Percentiles rank a stretch among this genome's conserved stretches.
phyloP scores from a whole-genome alignment of 2,797 vertebrate species.

The Chrosomus eos region DNA sequence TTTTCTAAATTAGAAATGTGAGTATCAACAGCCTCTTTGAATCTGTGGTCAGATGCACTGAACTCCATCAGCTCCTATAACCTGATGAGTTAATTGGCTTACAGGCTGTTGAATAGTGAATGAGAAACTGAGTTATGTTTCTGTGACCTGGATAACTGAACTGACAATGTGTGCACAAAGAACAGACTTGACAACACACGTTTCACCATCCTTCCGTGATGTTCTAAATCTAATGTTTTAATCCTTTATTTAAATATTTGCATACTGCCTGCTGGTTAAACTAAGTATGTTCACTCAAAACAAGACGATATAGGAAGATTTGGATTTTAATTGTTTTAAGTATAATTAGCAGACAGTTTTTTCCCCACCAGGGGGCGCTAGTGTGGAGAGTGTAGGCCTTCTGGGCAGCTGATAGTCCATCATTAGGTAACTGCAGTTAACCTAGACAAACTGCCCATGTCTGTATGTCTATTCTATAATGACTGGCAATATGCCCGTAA shows the following conservation, averaged over 20 bases:
- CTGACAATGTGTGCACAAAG: neutral
- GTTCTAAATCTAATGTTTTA: neutral
- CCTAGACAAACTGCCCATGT: conserved; percentile 11
- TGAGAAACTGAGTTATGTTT: conserved; percentile 2
- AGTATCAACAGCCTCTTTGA: neutral
- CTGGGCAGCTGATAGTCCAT: neutral
- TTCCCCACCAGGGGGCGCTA: conserved; percentile 53
- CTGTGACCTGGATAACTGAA: conserved; percentile 38
- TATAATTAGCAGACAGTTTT: neutral
- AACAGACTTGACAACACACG: neutral
- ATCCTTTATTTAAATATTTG: neutral
- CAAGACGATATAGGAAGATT: neutral
- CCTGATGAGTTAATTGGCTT: conserved; percentile 1
- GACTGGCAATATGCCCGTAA: conserved; percentile 40
- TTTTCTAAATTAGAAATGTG: neutral
- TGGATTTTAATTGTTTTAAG: neutral
- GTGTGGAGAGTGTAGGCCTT: conserved; percentile 8
- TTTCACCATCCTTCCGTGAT: neutral
- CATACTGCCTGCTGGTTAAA: neutral
- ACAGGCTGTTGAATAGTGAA: conserved; percentile 25
- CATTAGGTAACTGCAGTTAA: conserved; percentile 18
- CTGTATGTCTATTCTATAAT: conserved; percentile 41
- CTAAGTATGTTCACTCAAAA: neutral
- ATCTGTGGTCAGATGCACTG: neutral
- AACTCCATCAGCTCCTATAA: conserved; percentile 28